These are phyloP conservation scores for Salvelinus fontinalis DNA, from an alignment of 2,113 vertebrate species.

Conservation along the genomic window DNA sequence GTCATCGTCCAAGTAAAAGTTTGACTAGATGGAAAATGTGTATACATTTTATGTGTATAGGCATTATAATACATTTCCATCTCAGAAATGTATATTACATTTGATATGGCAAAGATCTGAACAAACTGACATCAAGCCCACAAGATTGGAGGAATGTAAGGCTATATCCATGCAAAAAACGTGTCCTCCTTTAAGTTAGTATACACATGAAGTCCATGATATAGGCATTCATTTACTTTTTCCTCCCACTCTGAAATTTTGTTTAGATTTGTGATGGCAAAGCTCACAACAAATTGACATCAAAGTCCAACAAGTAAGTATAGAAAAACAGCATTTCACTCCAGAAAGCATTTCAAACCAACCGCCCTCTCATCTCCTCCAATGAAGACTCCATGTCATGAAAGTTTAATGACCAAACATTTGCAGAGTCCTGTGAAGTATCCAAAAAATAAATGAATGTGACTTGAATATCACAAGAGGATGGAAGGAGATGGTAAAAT, in stretches of 20 bases:
- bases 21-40: too few species aligned
- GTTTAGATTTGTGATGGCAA: constrained; percentile 43
- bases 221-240: constrained; percentile 36
- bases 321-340: constrained; percentile 48
- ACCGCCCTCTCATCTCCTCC: constrained; percentile 58
- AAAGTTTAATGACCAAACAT: constrained; percentile 60
- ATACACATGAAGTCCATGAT: too few species aligned
- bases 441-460: constrained; percentile 39
- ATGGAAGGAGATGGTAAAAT: constrained; percentile 32
- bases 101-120: not conserved
- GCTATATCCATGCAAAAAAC: not conserved
- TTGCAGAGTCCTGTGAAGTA: constrained; percentile 43
- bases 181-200: too few species aligned
- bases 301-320: constrained; percentile 56
- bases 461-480: constrained; percentile 41
- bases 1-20: too few species aligned
- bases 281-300: constrained; percentile 62
- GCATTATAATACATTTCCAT: too few species aligned
- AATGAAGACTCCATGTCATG: constrained; percentile 59
- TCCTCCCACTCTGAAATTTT: constrained; percentile 11
- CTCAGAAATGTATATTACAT: too few species aligned
- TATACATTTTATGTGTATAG: too few species aligned
- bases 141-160: not conserved
- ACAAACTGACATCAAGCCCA: not conserved
- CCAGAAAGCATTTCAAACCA: constrained; percentile 64